phyloP scores from a whole-genome alignment of 1,140 invertebrate species.

The Sinella curviseta region DNA sequence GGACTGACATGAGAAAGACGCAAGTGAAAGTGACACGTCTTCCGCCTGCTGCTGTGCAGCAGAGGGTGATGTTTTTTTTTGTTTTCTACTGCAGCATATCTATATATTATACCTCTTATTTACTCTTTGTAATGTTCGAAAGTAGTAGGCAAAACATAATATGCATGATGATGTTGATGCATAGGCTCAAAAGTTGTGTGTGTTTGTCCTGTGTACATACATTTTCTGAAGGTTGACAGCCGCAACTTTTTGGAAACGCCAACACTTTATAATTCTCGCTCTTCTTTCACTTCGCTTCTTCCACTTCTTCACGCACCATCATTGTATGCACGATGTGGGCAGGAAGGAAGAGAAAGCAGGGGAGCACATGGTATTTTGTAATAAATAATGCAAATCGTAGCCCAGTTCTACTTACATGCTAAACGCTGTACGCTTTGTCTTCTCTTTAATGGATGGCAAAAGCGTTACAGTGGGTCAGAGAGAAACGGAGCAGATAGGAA shows the following conservation, averaged over 20 bases:
- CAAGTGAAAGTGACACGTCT: conserved; percentile 13
- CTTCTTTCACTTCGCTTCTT: too few relatives aligned
- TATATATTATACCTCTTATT: too few relatives aligned
- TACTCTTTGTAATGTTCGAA: not conserved
- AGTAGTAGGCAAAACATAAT: too few relatives aligned
- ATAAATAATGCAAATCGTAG: conserved; percentile 4
- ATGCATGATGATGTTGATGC: too few relatives aligned
- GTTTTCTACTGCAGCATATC: not conserved
- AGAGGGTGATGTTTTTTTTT: not conserved
- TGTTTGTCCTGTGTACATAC: not conserved
- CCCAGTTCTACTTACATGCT: not conserved
- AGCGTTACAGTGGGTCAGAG: not conserved
- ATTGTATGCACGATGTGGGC: too few relatives aligned
- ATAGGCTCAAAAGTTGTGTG: too few relatives aligned
- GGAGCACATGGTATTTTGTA: too few relatives aligned
- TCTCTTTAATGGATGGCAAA: not conserved
- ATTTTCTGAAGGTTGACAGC: conserved; percentile 6
- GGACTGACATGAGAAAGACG: conserved; percentile 3
- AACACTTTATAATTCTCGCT: not conserved
- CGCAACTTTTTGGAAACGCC: not conserved
- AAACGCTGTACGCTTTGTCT: not conserved
- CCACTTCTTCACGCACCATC: too few relatives aligned
- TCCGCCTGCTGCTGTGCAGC: not conserved
- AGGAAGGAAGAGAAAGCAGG: too few relatives aligned
- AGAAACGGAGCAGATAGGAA: not conserved